A percentile compares a stretch with the other conserved stretches of the same genome.
Evolutionary conservation across 1,140 invertebrate species (phyloP).

Genomic region (Papilio polyxenes): DNA sequence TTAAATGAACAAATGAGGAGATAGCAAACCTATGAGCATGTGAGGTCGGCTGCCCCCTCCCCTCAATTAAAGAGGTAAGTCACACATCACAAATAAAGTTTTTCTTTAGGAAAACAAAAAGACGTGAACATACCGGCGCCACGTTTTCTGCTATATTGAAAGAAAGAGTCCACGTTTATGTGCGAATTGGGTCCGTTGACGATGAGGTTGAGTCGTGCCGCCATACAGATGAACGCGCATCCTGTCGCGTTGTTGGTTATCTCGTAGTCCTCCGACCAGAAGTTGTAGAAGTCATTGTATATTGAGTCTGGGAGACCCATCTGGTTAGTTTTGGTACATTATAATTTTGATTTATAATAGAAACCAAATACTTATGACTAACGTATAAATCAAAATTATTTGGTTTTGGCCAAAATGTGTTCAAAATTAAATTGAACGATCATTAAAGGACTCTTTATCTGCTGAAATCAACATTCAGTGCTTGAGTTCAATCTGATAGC

Average conservation of each 20-base stretch:
- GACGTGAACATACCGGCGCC: neutral
- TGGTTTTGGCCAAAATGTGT: too few species aligned
- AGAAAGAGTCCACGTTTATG: neutral
- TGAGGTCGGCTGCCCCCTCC: too few species aligned
- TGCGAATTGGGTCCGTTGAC: neutral
- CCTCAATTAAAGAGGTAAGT: too few species aligned
- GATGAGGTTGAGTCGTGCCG: neutral
- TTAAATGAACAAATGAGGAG: too few species aligned
- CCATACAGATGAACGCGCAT: neutral
- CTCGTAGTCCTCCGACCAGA: slow-evolving; percentile 1
- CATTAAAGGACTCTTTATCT: too few species aligned
- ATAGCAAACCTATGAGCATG: too few species aligned
- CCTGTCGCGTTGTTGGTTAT: slow-evolving; percentile 7
- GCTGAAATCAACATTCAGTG: too few species aligned
- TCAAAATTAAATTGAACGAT: too few species aligned
- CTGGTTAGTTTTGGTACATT: neutral
- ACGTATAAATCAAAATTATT: too few species aligned
- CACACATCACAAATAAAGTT: neutral
- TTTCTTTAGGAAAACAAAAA: neutral
- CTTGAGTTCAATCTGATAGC: too few species aligned
- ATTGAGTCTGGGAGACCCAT: neutral
- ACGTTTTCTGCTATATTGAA: neutral
- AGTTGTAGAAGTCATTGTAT: slow-evolving; percentile 5
- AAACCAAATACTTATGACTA: too few species aligned
- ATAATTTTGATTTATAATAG: neutral